Evolutionary conservation across 2,797 vertebrate genomes (phyloP).

Genomic region (Pteropus rufus): DNA sequence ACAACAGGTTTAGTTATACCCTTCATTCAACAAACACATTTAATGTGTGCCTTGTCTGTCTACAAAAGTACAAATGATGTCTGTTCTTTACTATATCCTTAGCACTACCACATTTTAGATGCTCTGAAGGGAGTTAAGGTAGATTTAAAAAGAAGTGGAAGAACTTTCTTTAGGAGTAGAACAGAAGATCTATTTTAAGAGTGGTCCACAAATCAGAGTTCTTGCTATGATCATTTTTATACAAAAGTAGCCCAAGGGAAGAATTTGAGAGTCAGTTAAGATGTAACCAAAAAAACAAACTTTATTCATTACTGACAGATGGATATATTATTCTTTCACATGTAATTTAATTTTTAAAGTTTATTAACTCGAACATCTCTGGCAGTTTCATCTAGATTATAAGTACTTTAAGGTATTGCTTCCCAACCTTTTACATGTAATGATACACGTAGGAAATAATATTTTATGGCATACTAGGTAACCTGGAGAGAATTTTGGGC

Average conservation of each 20-base stretch:
- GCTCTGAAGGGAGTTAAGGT: not conserved
- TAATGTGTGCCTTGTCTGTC: not conserved
- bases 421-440: not conserved
- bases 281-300: not conserved
- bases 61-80: not conserved
- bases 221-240: not conserved
- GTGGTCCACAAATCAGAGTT: not conserved
- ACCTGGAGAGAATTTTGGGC: not conserved
- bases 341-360: not conserved
- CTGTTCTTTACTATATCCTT: not conserved
- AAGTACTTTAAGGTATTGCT: not conserved
- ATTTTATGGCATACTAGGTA: not conserved
- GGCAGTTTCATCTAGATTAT: not conserved
- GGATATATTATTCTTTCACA: not conserved
- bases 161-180: not conserved
- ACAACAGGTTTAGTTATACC: not conserved
- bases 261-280: not conserved
- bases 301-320: not conserved
- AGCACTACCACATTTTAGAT: not conserved
- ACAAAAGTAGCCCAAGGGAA: not conserved
- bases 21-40: not conserved
- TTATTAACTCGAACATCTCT: not conserved
- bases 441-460: not conserved
- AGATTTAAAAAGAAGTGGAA: not conserved
- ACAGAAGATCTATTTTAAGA: conserved; percentile 5